Base-by-base conservation (phyloP, 2,797 vertebrate species). In the Limnodromus scolopaceus region DNA sequence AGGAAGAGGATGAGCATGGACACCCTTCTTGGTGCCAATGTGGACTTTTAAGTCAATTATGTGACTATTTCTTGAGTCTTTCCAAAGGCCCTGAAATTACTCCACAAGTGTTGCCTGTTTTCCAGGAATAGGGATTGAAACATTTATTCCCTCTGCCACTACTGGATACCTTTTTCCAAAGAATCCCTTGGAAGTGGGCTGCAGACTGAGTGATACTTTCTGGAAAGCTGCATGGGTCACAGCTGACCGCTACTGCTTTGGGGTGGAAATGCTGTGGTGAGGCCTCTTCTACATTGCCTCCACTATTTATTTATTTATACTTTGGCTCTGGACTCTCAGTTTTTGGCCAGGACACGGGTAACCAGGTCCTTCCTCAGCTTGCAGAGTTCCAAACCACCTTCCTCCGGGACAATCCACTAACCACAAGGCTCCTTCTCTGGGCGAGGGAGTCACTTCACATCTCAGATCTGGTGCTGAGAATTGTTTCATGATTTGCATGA, bases 391-490 rank as follows among this genome's bases (percentile, higher is more conserved):
- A 85, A 43, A 54, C 23, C 10, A 30, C 39, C 27, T 30, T 19
- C 49, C 43, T 68, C 60, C 61, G 58, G 55, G 48, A 36, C 41
- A 63, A 38, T 3, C 55, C 48, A 1, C 18, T 11, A 46, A 53
- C 14, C 23, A 24, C 13, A 11, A 13, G 39, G 51, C 14, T 57
- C 45, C 54, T 84, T 41, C 25, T 30, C 16, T 5, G 16, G 54
- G 34, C 1, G 1, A 48, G 36, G 46, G 6, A n/a, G 25, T 48
- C 39, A 58, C 45, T 80, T 53, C 0, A 0, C 13, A 24, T 38
- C 57, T 30, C 45, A 19, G 27, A 10, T n/a, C 69, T 64, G 20
- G 20, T 30, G 86, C 45, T n/a, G 63, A 84, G 45, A 53, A 7
- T 36, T n/a, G 38, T 22, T 89, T 51, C 5, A 36, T 38, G 63